Evolutionary conservation across 2,797 vertebrate genomes (phyloP).

Genomic region (Oreochromis mossambicus): DNA sequence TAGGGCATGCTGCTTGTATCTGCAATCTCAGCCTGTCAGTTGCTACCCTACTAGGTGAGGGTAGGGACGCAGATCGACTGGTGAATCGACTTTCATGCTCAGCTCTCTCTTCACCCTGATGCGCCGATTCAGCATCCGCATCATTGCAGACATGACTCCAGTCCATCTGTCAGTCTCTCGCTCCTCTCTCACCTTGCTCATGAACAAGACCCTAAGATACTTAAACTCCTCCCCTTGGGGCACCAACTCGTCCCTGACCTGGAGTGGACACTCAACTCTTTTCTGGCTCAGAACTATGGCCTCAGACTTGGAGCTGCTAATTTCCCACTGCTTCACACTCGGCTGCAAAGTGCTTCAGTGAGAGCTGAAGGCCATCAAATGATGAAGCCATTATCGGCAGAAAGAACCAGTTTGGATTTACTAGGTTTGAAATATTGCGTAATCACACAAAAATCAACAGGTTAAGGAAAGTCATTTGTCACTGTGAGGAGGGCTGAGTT

Average conservation of each 20-base stretch:
- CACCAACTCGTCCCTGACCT: neutral
- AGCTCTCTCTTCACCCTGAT: neutral
- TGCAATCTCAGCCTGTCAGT: neutral
- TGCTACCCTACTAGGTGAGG: neutral
- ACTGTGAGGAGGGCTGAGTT: neutral
- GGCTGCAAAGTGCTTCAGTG: neutral
- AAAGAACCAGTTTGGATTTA: neutral
- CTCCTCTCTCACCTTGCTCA: neutral
- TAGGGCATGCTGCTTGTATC: neutral
- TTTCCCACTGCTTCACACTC: neutral
- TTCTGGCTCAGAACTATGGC: neutral
- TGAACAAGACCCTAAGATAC: neutral
- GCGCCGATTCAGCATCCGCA: accelerated
- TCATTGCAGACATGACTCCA: neutral
- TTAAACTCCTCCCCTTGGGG: neutral
- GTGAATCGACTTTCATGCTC: neutral
- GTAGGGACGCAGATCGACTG: neutral
- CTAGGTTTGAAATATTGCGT: neutral
- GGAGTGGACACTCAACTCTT: neutral
- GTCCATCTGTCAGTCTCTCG: neutral
- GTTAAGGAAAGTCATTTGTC: neutral
- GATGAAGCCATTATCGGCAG: neutral
- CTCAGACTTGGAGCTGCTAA: neutral
- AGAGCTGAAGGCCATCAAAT: neutral
- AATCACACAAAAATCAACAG: neutral